A percentile compares a stretch with the other conserved stretches of the same genome.
These are phyloP conservation scores for Rotaria sp. DNA, from an alignment of 2,888 invertebrate genomes.

Conservation along the genomic window DNA sequence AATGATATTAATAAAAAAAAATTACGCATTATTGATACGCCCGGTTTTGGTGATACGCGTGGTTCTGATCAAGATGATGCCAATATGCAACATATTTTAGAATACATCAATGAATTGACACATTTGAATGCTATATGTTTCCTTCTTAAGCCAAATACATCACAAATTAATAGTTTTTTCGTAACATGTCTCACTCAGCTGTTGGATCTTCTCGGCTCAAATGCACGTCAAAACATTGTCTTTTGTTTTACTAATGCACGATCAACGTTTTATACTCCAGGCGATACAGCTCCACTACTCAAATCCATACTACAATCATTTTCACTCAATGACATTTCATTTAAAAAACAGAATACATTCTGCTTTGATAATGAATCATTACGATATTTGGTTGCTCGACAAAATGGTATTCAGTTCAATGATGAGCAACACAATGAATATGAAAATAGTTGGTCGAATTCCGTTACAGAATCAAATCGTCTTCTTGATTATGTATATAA, in stretches of 20 bases:
- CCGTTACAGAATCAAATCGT: background rate
- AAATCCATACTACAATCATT: background rate
- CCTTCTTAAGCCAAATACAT: background rate
- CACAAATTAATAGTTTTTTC: background rate
- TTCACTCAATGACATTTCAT: background rate
- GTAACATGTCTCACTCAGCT: background rate
- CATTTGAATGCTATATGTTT: background rate
- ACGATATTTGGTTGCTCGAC: background rate
- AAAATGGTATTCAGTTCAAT: background rate
- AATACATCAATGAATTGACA: background rate
- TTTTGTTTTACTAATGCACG: background rate
- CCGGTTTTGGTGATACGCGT: background rate
- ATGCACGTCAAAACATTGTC: background rate
- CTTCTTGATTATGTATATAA: background rate
- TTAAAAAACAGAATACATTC: background rate
- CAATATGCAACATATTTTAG: slow-evolving; percentile 13
- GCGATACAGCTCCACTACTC: background rate
- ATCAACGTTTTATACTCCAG: background rate
- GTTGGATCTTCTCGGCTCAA: background rate
- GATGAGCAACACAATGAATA: background rate
- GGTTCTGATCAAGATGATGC: background rate
- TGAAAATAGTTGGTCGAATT: background rate
- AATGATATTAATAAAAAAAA: too few species aligned
- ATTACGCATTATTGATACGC: background rate
- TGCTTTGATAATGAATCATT: background rate